Evolutionary conservation across 2,113 vertebrate genomes (phyloP).

Genomic region (Pseudolaguvia tuberculata): DNA sequence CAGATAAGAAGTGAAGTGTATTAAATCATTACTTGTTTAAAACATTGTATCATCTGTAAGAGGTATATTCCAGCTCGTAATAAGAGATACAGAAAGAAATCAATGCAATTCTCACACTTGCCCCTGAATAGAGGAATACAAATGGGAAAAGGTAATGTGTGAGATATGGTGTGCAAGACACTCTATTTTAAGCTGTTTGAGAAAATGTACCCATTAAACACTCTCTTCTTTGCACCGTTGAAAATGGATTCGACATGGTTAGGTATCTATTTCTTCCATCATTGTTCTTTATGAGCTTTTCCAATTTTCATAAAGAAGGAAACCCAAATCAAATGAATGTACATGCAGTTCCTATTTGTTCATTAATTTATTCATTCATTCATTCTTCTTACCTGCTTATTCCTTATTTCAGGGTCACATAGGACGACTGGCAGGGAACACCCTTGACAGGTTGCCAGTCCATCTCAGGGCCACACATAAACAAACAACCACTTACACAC

Average conservation of each 20-base stretch:
- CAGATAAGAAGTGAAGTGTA: not conserved
- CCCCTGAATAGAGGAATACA: constrained; percentile 23
- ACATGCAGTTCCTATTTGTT: constrained; percentile 20
- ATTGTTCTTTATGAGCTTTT: constrained; percentile 1
- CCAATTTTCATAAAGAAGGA: constrained; percentile 1
- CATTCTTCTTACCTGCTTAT: too few species aligned
- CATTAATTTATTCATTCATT: too few species aligned
- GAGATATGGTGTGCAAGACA: not conserved
- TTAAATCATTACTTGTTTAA: not conserved
- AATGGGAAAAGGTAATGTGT: constrained; percentile 25
- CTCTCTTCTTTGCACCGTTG: not conserved
- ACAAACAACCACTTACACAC: too few species aligned
- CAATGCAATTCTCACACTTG: constrained; percentile 5
- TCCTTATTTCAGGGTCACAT: too few species aligned
- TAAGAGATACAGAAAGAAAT: constrained; percentile 17
- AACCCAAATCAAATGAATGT: constrained; percentile 45
- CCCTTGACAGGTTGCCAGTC: too few species aligned
- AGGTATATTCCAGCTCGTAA: not conserved
- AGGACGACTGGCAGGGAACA: too few species aligned
- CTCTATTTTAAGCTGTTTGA: constrained; percentile 26
- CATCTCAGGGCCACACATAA: too few species aligned
- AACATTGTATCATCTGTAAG: not conserved
- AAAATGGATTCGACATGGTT: constrained; percentile 26
- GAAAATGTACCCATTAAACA: constrained; percentile 24
- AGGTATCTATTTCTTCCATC: constrained; percentile 19